Evolutionary conservation across 2,113 vertebrate species (phyloP).

Genomic region (Dromiciops gliroides): DNA sequence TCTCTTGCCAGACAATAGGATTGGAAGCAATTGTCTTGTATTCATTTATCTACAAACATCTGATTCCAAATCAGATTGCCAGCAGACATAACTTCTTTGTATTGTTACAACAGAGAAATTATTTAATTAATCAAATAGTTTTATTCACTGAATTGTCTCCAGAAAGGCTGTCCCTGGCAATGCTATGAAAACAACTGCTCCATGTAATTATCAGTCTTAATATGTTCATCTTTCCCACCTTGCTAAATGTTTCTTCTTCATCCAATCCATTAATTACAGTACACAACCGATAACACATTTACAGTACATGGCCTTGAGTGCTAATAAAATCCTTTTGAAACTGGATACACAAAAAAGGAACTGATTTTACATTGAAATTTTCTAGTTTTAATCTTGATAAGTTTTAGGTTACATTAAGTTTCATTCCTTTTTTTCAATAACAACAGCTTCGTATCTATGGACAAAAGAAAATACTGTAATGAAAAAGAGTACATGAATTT

Average conservation of each 20-base stretch:
- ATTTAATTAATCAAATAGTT: slow-evolving; percentile 84
- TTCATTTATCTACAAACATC: slow-evolving; percentile 80
- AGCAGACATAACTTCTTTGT: slow-evolving; percentile 79
- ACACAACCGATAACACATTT: neutral
- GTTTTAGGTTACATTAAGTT: neutral
- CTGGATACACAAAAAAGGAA: neutral
- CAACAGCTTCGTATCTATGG: neutral
- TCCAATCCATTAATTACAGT: slow-evolving; percentile 48
- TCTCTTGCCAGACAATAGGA: slow-evolving; percentile 72
- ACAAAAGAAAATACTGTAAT: neutral
- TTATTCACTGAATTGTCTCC: slow-evolving; percentile 80
- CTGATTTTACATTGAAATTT: neutral
- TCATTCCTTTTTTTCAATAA: slow-evolving; percentile 11
- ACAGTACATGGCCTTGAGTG: neutral
- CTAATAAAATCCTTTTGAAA: slow-evolving; percentile 22
- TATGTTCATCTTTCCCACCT: slow-evolving; percentile 58
- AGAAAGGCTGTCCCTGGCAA: slow-evolving; percentile 73
- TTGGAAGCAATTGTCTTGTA: slow-evolving; percentile 75
- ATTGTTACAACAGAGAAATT: slow-evolving; percentile 80
- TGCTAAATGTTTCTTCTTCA: slow-evolving; percentile 51
- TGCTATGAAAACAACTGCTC: slow-evolving; percentile 67
- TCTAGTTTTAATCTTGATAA: slow-evolving; percentile 49
- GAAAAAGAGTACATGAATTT: slow-evolving; percentile 10
- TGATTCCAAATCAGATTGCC: slow-evolving; percentile 81
- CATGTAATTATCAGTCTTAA: slow-evolving; percentile 50